Evolutionary conservation across 1,140 invertebrate species (phyloP).

Genomic region (Drosophila mauritiana): DNA sequence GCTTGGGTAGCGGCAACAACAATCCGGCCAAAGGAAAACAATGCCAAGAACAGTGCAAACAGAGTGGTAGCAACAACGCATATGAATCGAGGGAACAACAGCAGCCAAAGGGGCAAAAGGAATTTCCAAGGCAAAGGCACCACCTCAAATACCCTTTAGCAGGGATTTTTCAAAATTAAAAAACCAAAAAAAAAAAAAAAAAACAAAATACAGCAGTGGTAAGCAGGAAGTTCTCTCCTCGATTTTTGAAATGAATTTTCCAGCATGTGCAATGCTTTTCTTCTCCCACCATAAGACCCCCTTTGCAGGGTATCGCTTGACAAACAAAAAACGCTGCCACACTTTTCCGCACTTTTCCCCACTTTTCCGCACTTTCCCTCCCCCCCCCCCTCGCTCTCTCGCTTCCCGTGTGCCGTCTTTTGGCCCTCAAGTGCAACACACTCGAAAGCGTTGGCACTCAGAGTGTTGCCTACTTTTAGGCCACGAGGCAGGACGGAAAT

Average conservation of each 20-base stretch:
- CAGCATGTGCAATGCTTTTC: background rate
- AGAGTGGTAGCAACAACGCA: constrained; percentile 55
- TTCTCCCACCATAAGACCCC: background rate
- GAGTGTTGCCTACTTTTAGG: constrained; percentile 34
- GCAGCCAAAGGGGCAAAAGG: background rate
- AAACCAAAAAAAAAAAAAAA: too few species aligned
- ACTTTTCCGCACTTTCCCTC: background rate
- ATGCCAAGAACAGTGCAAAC: constrained; percentile 63
- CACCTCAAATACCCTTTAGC: background rate
- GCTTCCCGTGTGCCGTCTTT: constrained; percentile 11
- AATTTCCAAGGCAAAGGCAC: background rate
- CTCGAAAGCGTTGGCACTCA: constrained; percentile 28
- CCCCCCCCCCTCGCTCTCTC: background rate
- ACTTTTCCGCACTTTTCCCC: background rate
- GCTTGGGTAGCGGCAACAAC: constrained; percentile 2
- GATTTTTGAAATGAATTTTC: background rate
- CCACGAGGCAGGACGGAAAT: constrained; percentile 2
- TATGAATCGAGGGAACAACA: constrained; percentile 29
- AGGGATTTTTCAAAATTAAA: background rate
- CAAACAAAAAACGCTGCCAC: background rate
- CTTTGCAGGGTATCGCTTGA: background rate
- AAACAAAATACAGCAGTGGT: too few species aligned
- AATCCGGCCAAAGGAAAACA: constrained; percentile 45
- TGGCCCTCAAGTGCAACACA: constrained; percentile 48
- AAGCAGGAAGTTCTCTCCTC: too few species aligned